phyloP scores from a whole-genome alignment of 2,888 invertebrate genomes.

The Micropterix aruncella region DNA sequence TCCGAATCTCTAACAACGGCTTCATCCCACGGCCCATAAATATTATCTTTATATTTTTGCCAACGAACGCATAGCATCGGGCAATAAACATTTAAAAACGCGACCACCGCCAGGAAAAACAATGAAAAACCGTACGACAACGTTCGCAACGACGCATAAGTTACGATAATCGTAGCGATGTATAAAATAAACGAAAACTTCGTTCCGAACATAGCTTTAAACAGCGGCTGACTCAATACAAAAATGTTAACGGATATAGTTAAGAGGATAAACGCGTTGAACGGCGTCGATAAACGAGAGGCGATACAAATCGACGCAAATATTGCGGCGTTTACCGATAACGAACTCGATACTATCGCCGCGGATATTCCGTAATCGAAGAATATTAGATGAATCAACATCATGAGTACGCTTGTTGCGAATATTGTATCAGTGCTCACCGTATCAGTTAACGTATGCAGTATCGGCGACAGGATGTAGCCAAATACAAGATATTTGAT shows the following conservation, averaged over 20 bases:
- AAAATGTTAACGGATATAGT: conserved; percentile 81
- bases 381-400: conserved; percentile 78
- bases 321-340: conserved; percentile 89
- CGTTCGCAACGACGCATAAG: conserved; percentile 34
- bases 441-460: conserved; percentile 90
- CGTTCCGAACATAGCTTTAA: conserved; percentile 45
- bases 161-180: conserved; percentile 32
- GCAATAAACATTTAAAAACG: conserved; percentile 56
- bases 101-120: conserved; percentile 43
- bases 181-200: conserved; percentile 38
- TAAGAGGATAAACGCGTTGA: conserved; percentile 82
- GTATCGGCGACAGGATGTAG: conserved; percentile 77
- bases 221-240: conserved; percentile 74
- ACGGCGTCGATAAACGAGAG: conserved; percentile 73
- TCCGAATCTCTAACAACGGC: conserved; percentile 60
- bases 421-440: conserved; percentile 97
- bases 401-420: conserved; percentile 78
- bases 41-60: conserved; percentile 77
- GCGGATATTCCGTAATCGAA: conserved; percentile 84
- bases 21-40: conserved; percentile 97
- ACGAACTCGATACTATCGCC: conserved; percentile 78
- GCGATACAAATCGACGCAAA: conserved; percentile 93
- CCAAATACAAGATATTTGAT: conserved; percentile 75
- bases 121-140: conserved; percentile 42
- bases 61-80: conserved; percentile 62